phyloP scores from a whole-genome alignment of 2,797 vertebrate genomes.

The Neosilurus mollespiculum region DNA sequence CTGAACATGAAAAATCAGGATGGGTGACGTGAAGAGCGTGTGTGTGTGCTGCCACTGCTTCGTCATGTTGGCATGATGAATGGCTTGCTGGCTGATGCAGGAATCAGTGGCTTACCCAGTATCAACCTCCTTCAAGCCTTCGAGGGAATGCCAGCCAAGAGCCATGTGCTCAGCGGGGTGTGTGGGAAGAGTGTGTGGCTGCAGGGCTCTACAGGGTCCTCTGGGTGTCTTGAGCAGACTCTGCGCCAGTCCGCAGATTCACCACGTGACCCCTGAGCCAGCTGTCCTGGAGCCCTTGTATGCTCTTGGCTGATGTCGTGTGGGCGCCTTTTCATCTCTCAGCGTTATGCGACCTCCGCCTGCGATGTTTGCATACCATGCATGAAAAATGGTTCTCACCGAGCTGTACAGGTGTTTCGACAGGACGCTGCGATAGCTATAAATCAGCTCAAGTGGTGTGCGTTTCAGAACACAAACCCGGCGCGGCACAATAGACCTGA shows the following conservation, averaged over 20 bases:
- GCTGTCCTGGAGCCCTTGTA: conserved; percentile 53
- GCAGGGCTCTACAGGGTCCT: conserved; percentile 33
- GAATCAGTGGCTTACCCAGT: conserved; percentile 40
- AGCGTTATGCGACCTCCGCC: conserved; percentile 22
- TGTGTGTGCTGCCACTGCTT: background rate
- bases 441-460: conserved; percentile 58
- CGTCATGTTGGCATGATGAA: conserved; percentile 22
- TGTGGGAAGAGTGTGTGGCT: conserved; percentile 31
- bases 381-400: conserved; percentile 48
- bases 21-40: background rate
- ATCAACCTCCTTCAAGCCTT: conserved; percentile 39
- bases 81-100: conserved; percentile 11
- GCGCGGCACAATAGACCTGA: conserved; percentile 55
- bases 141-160: conserved; percentile 30
- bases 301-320: conserved; percentile 49
- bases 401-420: conserved; percentile 46
- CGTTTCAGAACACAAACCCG: conserved; percentile 50
- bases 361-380: conserved; percentile 31
- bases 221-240: conserved; percentile 47
- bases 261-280: conserved; percentile 36
- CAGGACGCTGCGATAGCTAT: conserved; percentile 45
- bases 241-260: conserved; percentile 39
- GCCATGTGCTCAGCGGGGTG: conserved; percentile 34
- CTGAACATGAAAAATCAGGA: conserved; percentile 13
- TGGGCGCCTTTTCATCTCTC: conserved; percentile 34